These are phyloP conservation scores for Doryteuthis pealeii DNA, from an alignment of 1,140 invertebrate genomes.

Conservation along the genomic window DNA sequence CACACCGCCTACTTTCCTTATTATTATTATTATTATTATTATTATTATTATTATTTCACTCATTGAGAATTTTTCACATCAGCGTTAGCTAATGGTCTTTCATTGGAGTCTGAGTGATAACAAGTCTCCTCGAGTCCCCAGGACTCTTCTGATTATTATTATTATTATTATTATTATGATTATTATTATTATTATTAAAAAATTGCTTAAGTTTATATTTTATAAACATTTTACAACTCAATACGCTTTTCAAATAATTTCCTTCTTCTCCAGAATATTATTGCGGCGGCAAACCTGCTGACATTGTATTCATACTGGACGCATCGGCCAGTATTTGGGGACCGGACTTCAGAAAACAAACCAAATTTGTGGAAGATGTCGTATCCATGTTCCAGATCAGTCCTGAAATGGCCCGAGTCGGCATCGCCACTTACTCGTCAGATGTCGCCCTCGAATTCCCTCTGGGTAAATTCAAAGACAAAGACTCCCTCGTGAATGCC, in stretches of 20 bases:
- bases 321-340: slow-evolving; percentile 50
- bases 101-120: too few species aligned
- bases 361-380: slow-evolving; percentile 44
- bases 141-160: too few species aligned
- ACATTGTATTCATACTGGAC: slow-evolving; percentile 51
- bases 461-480: slow-evolving; percentile 15
- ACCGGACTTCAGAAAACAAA: slow-evolving; percentile 42
- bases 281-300: slow-evolving; percentile 49
- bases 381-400: slow-evolving; percentile 44
- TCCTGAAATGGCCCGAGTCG: slow-evolving; percentile 36
- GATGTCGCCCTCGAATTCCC: slow-evolving; percentile 23
- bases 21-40: too few species aligned
- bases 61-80: too few species aligned
- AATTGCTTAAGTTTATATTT: too few species aligned
- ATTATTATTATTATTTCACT: too few species aligned
- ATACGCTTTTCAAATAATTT: not conserved
- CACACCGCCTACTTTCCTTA: too few species aligned
- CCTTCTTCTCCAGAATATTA: slow-evolving; percentile 26
- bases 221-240: not conserved
- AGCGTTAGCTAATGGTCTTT: too few species aligned
- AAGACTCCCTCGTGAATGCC: slow-evolving; percentile 20
- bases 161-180: too few species aligned
- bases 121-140: too few species aligned
- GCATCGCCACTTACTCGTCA: slow-evolving; percentile 35
- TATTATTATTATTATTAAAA: too few species aligned